phyloP scores from a whole-genome alignment of 1,140 invertebrate genomes.

The Drosophila kepulauana region DNA sequence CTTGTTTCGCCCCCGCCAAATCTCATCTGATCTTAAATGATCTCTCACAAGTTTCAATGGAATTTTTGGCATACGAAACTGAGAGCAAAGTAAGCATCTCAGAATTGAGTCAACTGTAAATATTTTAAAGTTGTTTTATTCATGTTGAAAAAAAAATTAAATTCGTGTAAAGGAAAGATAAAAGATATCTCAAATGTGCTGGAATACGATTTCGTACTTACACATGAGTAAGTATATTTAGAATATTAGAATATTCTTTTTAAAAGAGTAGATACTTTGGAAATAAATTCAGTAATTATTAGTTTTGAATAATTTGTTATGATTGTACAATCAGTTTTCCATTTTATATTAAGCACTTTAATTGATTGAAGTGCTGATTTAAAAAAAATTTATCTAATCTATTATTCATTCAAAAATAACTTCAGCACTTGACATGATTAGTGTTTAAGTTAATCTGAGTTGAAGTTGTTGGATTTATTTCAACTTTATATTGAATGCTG shows the following conservation, averaged over 20 bases:
- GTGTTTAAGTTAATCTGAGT: no score
- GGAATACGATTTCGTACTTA: slow-evolving; percentile 5
- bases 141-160: neutral
- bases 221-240: slow-evolving; percentile 29
- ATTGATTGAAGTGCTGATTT: no score
- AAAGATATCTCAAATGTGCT: neutral
- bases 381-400: no score
- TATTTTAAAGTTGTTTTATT: neutral
- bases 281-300: neutral
- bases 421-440: no score
- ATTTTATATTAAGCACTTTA: no score
- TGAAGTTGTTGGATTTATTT: no score
- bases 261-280: neutral
- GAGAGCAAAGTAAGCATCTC: slow-evolving; percentile 1
- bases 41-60: slow-evolving; percentile 10
- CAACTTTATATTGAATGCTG: no score
- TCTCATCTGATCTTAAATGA: neutral
- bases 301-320: no score
- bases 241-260: neutral
- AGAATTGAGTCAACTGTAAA: slow-evolving; percentile 8
- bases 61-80: neutral
- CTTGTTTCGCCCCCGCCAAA: neutral
- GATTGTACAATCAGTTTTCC: no score
- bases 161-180: neutral
- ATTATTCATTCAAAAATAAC: no score